Conservation (phyloP, 2,797 vertebrate genomes). For the Peromyscus melanophrys region DNA sequence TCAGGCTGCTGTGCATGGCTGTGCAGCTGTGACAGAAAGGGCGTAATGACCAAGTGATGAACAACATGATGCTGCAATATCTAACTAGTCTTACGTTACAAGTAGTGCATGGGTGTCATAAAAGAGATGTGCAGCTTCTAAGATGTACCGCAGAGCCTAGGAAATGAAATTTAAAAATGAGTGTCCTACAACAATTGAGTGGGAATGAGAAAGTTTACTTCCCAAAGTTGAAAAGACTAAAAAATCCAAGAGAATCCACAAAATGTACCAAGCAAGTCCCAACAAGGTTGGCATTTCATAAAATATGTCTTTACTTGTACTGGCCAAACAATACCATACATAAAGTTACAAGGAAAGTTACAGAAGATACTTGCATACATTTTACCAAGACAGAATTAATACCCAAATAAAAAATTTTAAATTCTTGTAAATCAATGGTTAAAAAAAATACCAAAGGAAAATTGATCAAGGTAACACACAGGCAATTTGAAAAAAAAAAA, state of each 20-base stretch:
- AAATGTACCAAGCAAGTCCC: constrained; percentile 5
- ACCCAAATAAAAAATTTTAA: not conserved
- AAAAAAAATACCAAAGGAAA: constrained; percentile 25
- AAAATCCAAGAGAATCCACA: constrained; percentile 43
- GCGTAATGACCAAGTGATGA: not conserved
- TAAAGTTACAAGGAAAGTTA: constrained; percentile 39
- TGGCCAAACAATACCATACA: constrained; percentile 19
- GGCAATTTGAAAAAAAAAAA: constrained; percentile 4
- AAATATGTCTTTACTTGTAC: not conserved
- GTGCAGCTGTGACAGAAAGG: not conserved
- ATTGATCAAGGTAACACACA: not conserved
- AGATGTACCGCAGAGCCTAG: constrained; percentile 9
- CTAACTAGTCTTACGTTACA: not conserved
- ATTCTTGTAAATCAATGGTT: constrained; percentile 32
- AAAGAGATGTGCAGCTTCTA: not conserved
- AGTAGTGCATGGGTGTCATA: not conserved
- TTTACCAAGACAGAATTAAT: constrained; percentile 44
- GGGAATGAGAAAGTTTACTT: constrained; percentile 7
- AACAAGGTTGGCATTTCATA: constrained; percentile 50
- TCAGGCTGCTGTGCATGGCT: not conserved
- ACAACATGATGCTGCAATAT: not conserved
- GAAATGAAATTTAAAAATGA: constrained; percentile 1
- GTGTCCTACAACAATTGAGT: not conserved
- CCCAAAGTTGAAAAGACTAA: constrained; percentile 7
- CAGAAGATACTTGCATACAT: not conserved